Percentiles rank a stretch among this genome's conserved stretches.
Evolutionary conservation across 2,113 vertebrate species (phyloP).

Genomic region (Catharus bicknelli): DNA sequence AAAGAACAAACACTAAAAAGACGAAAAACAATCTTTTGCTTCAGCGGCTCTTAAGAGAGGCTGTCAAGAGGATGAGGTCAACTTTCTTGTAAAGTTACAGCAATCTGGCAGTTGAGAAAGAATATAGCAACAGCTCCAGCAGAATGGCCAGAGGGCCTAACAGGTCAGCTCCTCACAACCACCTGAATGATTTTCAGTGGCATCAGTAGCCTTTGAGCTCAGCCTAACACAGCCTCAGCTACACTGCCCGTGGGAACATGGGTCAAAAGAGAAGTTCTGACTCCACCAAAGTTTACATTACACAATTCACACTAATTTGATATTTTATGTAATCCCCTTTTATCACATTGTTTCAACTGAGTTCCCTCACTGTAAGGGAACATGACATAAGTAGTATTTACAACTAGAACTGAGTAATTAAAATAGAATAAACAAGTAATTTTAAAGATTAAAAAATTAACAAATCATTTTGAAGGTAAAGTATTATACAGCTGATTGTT

Average conservation of each 20-base stretch:
- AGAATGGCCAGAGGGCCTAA: neutral
- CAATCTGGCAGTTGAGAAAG: slow-evolving; percentile 22
- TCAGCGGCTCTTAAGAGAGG: slow-evolving; percentile 1
- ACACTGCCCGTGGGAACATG: neutral
- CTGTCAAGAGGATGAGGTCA: slow-evolving; percentile 21
- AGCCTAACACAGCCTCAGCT: neutral
- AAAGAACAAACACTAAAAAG: neutral
- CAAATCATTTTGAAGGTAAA: neutral
- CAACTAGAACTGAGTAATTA: neutral
- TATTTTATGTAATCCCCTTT: neutral
- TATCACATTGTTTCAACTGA: neutral
- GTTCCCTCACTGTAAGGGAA: neutral
- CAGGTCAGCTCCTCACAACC: slow-evolving; percentile 22
- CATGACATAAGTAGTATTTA: neutral
- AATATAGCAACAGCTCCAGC: neutral
- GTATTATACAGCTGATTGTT: neutral
- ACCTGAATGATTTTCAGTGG: neutral
- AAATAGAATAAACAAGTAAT: neutral
- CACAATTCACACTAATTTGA: neutral
- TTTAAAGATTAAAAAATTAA: neutral
- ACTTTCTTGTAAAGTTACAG: neutral
- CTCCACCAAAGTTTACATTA: neutral
- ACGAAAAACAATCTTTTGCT: slow-evolving; percentile 16
- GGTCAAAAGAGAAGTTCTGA: neutral
- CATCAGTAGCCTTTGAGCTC: neutral